Base-by-base conservation (phyloP, 2,113 vertebrate genomes). In the Neolamprologus fasciatus region DNA sequence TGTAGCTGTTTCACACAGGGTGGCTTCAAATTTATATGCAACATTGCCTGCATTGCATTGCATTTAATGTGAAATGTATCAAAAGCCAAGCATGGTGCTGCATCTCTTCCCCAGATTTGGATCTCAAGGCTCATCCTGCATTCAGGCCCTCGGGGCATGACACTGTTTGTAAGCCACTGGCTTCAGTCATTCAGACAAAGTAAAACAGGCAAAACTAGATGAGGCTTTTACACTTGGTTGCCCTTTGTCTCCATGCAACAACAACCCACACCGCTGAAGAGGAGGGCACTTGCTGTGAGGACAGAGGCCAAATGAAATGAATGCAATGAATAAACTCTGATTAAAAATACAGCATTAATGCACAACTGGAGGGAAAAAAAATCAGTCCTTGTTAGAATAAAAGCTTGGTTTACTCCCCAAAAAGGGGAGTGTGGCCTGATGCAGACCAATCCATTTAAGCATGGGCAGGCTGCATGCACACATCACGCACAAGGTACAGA, bases 161-260 rank as follows among this genome's bases (percentile, higher is more conserved):
- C 47, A 58, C 86, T 11, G 80, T 81, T 80, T 89, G 82, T 76
- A 85, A 90, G 88, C 90, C 86, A 86, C 81, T 84, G 90, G 90
- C 86, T 89, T 93, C 83, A 87, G 87, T 90, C 90, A 90, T 86
- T 93, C 83, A 92, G 76, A 93, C 85, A 81, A 85, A 93, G 86
- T 91, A 89, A 89, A 94, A 91, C 91, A 93, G 86, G 89, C 90
- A 66, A 86, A 93, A 93, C 93, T 91, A 88, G 87, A 91, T 81
- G 16, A 58, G 89, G 91, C 79, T 92, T 92, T 91, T 83, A 92
- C 89, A 94, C 92, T 88, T 66, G 84, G 81, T 80, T 85, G 80
- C 81, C 73, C 71, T 91, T 89, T 79, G 87, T 89, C 80, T 91
- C 81, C 4, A 33, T 63, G 85, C 86, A 89, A 86, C 85, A 71